Base-by-base conservation (phyloP, 1,140 invertebrate genomes). In the Calosoma granatense region DNA sequence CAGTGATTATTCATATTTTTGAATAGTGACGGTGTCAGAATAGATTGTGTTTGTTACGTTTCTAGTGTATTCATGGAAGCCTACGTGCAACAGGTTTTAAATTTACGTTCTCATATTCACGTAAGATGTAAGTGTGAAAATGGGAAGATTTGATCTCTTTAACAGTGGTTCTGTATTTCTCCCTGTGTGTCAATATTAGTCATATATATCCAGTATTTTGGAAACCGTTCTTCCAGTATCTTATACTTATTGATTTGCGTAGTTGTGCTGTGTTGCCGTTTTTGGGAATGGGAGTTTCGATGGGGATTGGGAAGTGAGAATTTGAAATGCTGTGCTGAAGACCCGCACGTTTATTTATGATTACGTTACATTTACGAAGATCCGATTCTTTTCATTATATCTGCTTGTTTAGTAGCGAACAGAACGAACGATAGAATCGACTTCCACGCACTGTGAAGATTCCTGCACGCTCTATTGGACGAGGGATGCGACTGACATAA, bases 161-260 rank as follows among this genome's bases (percentile, higher is more conserved):
- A 4, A 30, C 26, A 30, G 4, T 30, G 26, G 26, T 30, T 30
- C 14, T 30, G 26, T 30, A 30, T 30, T 6, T 30, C 26, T 14
- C 26, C 14, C 26, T 30, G 26, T 30, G 26, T 30, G 26, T n/a
- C n/a, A n/a, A n/a, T 30, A 30, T 6, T 30, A 30, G 26, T 30
- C 4, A 30, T 30, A 30, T 6, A 14, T 30, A 30, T 30, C 26
- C 14, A 4, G 26, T 6, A 14, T 12, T 17, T 47, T 47, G 41
- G 3, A 17, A 9, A 17, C 17, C 3, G 6, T 47, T 47, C 41
- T 17, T 47, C 17, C 6, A 47, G 17, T 12, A 4, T 47, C 9
- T 47, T 11, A 4, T 47, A 47, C 9, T 47, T 47, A 47, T 47
- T 47, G 41, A 47, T 47, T 47, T 47, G 41, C 9, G 41, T 47